phyloP scores from a whole-genome alignment of 2,888 invertebrate species.

The Heliconius hortense region DNA sequence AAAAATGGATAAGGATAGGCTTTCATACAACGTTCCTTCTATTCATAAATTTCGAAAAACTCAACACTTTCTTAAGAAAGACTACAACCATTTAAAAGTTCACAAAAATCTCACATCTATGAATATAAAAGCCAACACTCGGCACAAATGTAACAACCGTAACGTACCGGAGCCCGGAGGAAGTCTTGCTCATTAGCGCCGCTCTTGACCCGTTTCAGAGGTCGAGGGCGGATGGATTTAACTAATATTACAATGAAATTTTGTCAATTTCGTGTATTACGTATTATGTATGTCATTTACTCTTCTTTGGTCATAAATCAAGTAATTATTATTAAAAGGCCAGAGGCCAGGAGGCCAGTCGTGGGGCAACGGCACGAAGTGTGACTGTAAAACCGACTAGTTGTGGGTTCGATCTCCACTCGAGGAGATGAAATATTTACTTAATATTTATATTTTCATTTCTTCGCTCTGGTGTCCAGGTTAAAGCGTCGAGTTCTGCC shows the following conservation, averaged over 20 bases:
- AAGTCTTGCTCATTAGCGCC: constrained; percentile 35
- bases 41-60: background rate
- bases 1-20: background rate
- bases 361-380: too few species aligned
- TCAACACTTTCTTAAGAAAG: background rate
- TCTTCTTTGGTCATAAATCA: background rate
- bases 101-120: background rate
- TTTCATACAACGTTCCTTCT: background rate
- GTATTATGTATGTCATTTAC: background rate
- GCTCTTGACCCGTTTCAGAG: constrained; percentile 37
- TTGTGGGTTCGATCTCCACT: too few species aligned
- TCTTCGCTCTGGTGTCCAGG: too few species aligned
- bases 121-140: constrained; percentile 11
- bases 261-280: background rate
- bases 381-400: too few species aligned
- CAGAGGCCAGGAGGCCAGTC: too few species aligned
- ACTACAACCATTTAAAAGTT: background rate
- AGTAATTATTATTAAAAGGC: too few species aligned
- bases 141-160: constrained; percentile 23
- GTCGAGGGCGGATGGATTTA: constrained; percentile 26
- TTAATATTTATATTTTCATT: too few species aligned
- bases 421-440: too few species aligned
- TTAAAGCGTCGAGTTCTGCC: too few species aligned
- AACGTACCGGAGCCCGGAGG: background rate
- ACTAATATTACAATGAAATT: constrained; percentile 10